These are phyloP conservation scores for Tetragonula carbonaria DNA, from an alignment of 2,888 invertebrate species.

Conservation along the genomic window DNA sequence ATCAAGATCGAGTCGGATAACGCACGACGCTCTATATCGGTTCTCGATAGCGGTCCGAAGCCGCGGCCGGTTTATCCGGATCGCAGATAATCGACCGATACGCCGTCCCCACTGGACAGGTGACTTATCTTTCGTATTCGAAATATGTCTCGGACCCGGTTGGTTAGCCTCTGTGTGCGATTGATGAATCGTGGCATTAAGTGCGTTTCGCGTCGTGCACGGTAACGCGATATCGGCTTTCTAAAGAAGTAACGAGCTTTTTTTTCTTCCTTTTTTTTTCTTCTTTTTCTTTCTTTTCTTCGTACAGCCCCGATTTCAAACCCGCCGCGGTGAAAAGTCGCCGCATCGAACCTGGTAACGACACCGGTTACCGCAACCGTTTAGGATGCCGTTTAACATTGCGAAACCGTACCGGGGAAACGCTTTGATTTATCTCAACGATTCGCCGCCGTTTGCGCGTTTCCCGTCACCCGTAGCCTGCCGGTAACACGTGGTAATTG, in stretches of 20 bases:
- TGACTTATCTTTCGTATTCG: slow-evolving; percentile 81
- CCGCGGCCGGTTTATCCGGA: slow-evolving; percentile 80
- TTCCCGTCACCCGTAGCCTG: not conserved
- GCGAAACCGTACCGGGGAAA: not conserved
- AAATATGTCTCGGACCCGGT: slow-evolving; percentile 65
- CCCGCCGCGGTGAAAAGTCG: slow-evolving; percentile 5
- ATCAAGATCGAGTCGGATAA: slow-evolving; percentile 78
- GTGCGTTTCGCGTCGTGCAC: slow-evolving; percentile 39
- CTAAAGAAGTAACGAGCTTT: slow-evolving; percentile 47
- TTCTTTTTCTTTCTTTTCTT: not conserved
- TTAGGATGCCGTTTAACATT: not conserved
- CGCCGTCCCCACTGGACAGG: slow-evolving; percentile 76
- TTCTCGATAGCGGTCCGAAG: slow-evolving; percentile 73
- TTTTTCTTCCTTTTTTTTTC: not conserved
- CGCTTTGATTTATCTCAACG: not conserved
- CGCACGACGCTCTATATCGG: slow-evolving; percentile 75
- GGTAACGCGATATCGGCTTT: slow-evolving; percentile 55
- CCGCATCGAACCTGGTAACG: slow-evolving; percentile 1
- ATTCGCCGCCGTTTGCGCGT: not conserved
- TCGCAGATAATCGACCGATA: slow-evolving; percentile 77
- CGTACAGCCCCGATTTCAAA: not conserved
- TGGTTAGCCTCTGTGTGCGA: slow-evolving; percentile 39
- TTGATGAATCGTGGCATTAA: slow-evolving; percentile 62
- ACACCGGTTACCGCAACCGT: not conserved
- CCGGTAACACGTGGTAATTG: not conserved